Evolutionary conservation across 2,113 vertebrate genomes (phyloP).

Genomic region (Coracopsis vasa): DNA sequence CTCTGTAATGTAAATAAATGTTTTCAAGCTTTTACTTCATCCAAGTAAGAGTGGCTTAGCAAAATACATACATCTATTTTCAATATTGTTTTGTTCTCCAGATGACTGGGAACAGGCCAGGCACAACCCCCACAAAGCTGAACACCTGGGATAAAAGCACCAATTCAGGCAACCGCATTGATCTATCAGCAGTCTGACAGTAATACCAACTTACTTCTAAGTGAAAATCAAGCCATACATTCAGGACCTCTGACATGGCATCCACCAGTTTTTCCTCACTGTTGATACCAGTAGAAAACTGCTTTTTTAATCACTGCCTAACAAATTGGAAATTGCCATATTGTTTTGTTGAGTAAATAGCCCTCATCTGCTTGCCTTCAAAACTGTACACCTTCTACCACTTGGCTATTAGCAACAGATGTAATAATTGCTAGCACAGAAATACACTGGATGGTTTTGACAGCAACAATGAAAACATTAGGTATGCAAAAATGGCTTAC

Average conservation of each 20-base stretch:
- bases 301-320: neutral
- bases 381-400: neutral
- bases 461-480: neutral
- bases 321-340: neutral
- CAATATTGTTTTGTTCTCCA: constrained; percentile 54
- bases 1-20: neutral
- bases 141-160: constrained; percentile 93
- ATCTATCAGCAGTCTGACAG: constrained; percentile 88
- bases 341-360: neutral
- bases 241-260: neutral
- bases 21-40: constrained; percentile 20
- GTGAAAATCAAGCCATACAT: neutral
- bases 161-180: constrained; percentile 87
- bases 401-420: neutral
- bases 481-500: neutral
- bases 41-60: neutral
- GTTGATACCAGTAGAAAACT: neutral
- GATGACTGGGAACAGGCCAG: constrained; percentile 89
- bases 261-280: neutral
- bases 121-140: constrained; percentile 82
- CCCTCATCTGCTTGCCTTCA: neutral
- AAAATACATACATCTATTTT: constrained; percentile 18
- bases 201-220: neutral
- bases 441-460: constrained; percentile 60
- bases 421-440: neutral